A percentile compares a stretch with the other conserved stretches of the same genome.
These are phyloP conservation scores for Tragelaphus imberbis DNA, from an alignment of 2,113 vertebrate species.

Conservation along the genomic window DNA sequence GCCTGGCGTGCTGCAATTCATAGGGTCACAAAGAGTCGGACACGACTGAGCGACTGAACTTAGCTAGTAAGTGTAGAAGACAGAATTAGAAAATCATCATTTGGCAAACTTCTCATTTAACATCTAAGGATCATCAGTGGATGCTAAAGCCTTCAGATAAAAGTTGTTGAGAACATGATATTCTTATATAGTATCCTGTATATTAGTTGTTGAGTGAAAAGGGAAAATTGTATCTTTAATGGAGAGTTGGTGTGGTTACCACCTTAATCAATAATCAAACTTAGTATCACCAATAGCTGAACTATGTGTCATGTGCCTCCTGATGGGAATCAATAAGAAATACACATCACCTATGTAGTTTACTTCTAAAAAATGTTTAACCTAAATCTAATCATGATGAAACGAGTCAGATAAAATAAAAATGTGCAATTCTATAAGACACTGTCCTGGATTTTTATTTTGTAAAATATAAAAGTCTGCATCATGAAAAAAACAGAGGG, in stretches of 20 bases:
- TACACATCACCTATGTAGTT: not conserved
- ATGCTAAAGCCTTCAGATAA: not conserved
- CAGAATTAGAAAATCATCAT: not conserved
- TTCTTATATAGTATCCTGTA: not conserved
- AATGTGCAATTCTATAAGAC: not conserved
- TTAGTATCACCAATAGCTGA: not conserved
- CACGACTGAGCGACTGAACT: not conserved
- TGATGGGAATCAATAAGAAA: not conserved
- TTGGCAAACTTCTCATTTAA: not conserved
- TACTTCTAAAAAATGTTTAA: not conserved
- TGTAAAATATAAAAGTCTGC: not conserved
- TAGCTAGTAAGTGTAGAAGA: not conserved
- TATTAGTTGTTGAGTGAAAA: not conserved
- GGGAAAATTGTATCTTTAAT: not conserved
- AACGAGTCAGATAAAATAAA: not conserved
- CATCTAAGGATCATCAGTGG: not conserved
- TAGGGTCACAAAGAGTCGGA: too few species aligned
- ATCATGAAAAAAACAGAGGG: not conserved
- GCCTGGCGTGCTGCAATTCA: too few species aligned
- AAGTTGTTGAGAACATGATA: not conserved
- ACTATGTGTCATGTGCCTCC: not conserved
- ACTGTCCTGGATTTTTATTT: not conserved
- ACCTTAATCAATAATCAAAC: not conserved
- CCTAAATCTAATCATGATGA: not conserved
- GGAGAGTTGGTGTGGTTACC: not conserved